Conservation (phyloP, 2,888 invertebrate genomes). For the Drepanosiphum platanoidis region DNA sequence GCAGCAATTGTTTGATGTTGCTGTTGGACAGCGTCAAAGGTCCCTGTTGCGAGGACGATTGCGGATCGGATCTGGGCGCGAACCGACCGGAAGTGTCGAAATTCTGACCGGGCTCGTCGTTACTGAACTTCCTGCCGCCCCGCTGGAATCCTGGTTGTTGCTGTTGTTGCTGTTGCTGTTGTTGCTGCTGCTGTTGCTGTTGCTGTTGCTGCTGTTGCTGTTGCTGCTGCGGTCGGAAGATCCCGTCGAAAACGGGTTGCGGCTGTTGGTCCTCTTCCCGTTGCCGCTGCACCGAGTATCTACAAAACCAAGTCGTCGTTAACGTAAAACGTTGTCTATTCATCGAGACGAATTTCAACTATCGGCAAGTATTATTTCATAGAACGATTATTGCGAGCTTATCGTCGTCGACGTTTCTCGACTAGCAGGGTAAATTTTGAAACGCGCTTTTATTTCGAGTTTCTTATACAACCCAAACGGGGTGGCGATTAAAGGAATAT, state of each 20-base stretch:
- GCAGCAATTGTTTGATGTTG: conserved; percentile 40
- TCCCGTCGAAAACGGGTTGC: conserved; percentile 21
- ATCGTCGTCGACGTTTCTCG: too few species aligned
- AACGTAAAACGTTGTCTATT: too few species aligned
- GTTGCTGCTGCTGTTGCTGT: conserved; percentile 25
- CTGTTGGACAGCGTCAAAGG: conserved; percentile 49
- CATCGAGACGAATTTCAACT: too few species aligned
- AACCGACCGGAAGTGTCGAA: conserved; percentile 51
- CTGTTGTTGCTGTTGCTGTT: conserved; percentile 31
- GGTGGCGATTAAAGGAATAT: too few species aligned
- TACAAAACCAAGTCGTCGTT: too few species aligned
- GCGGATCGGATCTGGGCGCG: conserved; percentile 23
- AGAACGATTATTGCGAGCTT: too few species aligned
- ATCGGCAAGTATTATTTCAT: too few species aligned
- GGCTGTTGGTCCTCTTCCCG: conserved; percentile 21
- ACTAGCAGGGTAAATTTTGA: too few species aligned
- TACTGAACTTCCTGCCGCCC: conserved; percentile 31
- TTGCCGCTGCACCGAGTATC: conserved; percentile 22
- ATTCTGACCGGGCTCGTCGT: conserved; percentile 39
- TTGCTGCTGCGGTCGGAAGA: conserved; percentile 7
- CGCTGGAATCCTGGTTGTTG: conserved; percentile 45
- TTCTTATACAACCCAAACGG: too few species aligned
- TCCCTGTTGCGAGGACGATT: conserved; percentile 28
- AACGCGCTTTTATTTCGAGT: too few species aligned
- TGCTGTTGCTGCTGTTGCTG: conserved; percentile 42